Evolutionary conservation across 2,797 vertebrate genomes (phyloP).

Genomic region (Pristis pectinata): DNA sequence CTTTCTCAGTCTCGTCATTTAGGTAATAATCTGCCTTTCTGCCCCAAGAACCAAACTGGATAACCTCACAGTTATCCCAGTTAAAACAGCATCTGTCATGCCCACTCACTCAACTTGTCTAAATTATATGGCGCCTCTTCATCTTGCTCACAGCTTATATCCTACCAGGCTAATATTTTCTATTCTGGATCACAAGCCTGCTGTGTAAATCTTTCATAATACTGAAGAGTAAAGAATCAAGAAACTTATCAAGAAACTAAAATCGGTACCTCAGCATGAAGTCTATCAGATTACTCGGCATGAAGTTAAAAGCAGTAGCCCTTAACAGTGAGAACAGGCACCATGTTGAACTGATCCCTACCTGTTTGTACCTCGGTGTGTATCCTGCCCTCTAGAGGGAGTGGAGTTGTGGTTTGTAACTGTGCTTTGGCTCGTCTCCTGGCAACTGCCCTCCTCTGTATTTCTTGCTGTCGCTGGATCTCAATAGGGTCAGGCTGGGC

Average conservation of each 20-base stretch:
- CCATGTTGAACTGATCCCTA: conserved; percentile 44
- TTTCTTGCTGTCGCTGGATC: conserved; percentile 57
- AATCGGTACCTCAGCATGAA: not conserved
- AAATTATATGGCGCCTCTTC: no score
- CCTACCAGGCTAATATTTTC: not conserved
- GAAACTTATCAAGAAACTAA: not conserved
- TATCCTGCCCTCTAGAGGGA: conserved; percentile 65
- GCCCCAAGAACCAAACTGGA: no score
- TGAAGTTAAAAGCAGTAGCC: not conserved
- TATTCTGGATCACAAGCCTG: not conserved
- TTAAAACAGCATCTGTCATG: no score
- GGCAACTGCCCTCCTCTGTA: conserved; percentile 54
- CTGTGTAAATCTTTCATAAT: not conserved
- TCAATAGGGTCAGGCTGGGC: conserved; percentile 55
- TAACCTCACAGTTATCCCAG: no score
- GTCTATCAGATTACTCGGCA: not conserved
- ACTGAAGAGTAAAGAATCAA: not conserved
- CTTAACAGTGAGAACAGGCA: no score
- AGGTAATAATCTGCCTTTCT: no score
- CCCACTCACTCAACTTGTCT: no score
- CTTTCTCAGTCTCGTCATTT: no score
- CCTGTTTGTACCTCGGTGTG: conserved; percentile 83
- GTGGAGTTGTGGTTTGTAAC: conserved; percentile 56
- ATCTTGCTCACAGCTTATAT: no score
- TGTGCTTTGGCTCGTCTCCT: conserved; percentile 56